phyloP scores from a whole-genome alignment of 2,888 invertebrate genomes.

The Celastrina argiolus region DNA sequence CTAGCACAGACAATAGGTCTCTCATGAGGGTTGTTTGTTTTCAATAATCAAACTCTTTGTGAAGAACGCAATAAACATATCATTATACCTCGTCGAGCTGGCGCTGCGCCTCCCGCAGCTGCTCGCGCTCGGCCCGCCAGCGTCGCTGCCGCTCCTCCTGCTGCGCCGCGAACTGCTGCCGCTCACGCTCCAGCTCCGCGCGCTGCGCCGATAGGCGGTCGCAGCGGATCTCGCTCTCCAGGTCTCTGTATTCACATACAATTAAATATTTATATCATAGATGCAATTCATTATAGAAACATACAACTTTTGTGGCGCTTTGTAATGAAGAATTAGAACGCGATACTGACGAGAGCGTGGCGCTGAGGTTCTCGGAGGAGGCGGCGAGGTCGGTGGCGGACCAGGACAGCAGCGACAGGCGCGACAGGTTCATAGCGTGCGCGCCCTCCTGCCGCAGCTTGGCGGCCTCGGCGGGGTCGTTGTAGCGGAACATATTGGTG shows the following conservation, averaged over 20 bases:
- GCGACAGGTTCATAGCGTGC: constrained; percentile 85
- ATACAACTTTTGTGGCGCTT: no score
- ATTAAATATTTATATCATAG: no score
- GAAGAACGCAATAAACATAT: no score
- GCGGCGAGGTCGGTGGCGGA: constrained; percentile 89
- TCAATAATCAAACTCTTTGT: no score
- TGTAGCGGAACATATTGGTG: constrained; percentile 91
- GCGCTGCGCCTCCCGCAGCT: constrained; percentile 83
- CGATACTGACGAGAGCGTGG: constrained; percentile 56
- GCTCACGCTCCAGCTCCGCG: constrained; percentile 75
- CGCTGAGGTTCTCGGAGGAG: constrained; percentile 81
- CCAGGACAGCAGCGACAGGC: constrained; percentile 88
- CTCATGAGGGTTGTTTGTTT: no score
- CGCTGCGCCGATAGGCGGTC: constrained; percentile 82
- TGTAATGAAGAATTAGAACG: background rate
- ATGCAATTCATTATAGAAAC: no score
- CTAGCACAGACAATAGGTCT: no score
- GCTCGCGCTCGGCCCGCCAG: constrained; percentile 75
- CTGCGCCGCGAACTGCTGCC: constrained; percentile 79
- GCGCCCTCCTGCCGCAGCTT: constrained; percentile 86
- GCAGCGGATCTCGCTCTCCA: constrained; percentile 72
- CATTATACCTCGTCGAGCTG: constrained; percentile 83
- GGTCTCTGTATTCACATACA: constrained; percentile 45
- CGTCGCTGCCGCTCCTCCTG: constrained; percentile 69
- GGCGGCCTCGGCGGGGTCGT: constrained; percentile 93